Conservation (phyloP, 1,140 invertebrate genomes). For the Panagrolaimus sp. region DNA sequence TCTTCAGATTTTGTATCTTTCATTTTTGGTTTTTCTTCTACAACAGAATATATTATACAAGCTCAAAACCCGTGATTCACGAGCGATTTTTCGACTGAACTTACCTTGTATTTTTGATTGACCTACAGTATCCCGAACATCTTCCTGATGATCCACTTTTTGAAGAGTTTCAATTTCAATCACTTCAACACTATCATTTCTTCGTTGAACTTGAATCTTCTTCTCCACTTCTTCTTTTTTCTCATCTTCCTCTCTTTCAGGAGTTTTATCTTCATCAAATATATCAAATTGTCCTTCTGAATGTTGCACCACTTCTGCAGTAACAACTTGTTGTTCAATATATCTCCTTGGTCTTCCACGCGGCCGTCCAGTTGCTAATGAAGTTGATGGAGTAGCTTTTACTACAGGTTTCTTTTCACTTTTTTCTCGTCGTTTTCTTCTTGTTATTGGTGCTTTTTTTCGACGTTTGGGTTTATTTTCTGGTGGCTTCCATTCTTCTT, state of each 20-base stretch:
- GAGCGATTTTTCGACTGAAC: too few relatives aligned
- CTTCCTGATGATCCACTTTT: too few relatives aligned
- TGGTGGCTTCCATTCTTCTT: background rate
- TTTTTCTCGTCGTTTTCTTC: background rate
- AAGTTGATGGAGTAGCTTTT: background rate
- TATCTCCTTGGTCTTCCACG: background rate
- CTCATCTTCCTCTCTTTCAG: background rate
- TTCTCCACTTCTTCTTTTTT: too few relatives aligned
- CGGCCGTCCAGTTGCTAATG: background rate
- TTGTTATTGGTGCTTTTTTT: background rate
- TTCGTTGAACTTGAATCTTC: too few relatives aligned
- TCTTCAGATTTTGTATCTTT: background rate
- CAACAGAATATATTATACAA: too few relatives aligned
- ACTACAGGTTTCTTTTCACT: background rate
- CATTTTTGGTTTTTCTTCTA: too few relatives aligned
- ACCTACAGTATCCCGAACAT: too few relatives aligned
- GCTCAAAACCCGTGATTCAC: too few relatives aligned
- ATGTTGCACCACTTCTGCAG: background rate
- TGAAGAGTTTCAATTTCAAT: too few relatives aligned
- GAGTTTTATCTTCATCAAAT: constrained; percentile 8
- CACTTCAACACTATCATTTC: too few relatives aligned
- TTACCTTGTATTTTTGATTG: too few relatives aligned
- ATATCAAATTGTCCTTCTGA: constrained; percentile 5
- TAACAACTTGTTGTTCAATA: background rate
- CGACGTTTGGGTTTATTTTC: background rate